These are phyloP conservation scores for Chaenodraco wilsoni DNA, from an alignment of 2,797 vertebrate species.

Conservation along the genomic window DNA sequence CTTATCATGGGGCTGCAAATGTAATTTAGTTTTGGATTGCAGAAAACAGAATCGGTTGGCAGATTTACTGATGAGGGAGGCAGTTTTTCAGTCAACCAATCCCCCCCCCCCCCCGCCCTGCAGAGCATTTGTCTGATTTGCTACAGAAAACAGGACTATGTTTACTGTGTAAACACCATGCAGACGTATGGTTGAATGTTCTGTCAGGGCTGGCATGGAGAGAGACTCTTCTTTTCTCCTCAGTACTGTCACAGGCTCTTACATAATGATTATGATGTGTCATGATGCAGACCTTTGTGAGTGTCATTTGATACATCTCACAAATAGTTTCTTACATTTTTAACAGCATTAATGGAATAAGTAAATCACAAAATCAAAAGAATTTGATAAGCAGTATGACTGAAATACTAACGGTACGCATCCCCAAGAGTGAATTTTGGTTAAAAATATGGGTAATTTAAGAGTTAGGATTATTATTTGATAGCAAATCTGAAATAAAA, in stretches of 20 bases:
- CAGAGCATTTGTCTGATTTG: slow-evolving; percentile 14
- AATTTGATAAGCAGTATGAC: neutral
- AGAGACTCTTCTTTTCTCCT: slow-evolving; percentile 11
- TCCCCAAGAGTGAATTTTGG: neutral
- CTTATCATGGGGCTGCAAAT: neutral
- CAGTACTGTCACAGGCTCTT: neutral
- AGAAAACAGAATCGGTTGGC: neutral
- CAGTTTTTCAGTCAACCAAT: neutral
- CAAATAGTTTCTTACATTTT: slow-evolving; percentile 9
- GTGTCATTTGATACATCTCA: slow-evolving; percentile 12
- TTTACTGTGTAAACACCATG: slow-evolving; percentile 67
- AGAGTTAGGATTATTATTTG: neutral
- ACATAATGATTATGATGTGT: slow-evolving; percentile 7
- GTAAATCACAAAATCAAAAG: slow-evolving; percentile 2
- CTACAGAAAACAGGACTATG: slow-evolving; percentile 29
- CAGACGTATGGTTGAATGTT: slow-evolving; percentile 7
- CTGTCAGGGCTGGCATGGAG: slow-evolving; percentile 8
- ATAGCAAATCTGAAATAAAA: neutral
- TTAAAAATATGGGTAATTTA: neutral
- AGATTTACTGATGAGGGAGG: neutral
- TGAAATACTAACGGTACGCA: neutral
- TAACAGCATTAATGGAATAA: slow-evolving; percentile 9
- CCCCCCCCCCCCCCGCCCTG: neutral
- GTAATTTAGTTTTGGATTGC: neutral
- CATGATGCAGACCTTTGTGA: slow-evolving; percentile 16